A percentile compares a stretch with the other conserved stretches of the same genome.
Conservation (phyloP, 2,113 vertebrate genomes). For the Coreoperca whiteheadi region DNA sequence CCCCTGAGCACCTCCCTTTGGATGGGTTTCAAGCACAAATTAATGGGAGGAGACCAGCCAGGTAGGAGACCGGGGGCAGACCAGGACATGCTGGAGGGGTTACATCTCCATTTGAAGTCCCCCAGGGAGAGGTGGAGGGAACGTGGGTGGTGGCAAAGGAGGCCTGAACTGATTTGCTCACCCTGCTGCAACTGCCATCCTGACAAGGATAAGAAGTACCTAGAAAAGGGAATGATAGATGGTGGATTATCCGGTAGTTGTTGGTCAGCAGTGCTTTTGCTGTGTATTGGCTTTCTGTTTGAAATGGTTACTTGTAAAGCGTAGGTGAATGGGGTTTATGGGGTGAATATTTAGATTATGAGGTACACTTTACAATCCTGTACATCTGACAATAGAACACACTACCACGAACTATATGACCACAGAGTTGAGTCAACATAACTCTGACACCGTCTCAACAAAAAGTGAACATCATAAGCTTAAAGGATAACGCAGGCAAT, state of each 20-base stretch:
- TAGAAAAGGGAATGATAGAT: slow-evolving; percentile 12
- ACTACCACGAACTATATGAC: not conserved
- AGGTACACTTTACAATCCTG: not conserved
- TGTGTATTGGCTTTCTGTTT: slow-evolving; percentile 7
- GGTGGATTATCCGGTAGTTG: not conserved
- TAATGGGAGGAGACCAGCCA: slow-evolving; percentile 41
- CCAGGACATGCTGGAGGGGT: slow-evolving; percentile 41
- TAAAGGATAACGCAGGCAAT: not conserved
- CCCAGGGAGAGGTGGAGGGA: slow-evolving; percentile 23
- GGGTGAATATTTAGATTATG: not conserved
- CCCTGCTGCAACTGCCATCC: slow-evolving; percentile 34
- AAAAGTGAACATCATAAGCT: not conserved
- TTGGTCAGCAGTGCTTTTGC: slow-evolving; percentile 5
- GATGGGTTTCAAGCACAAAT: slow-evolving; percentile 50
- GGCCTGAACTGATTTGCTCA: slow-evolving; percentile 5
- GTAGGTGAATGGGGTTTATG: not conserved
- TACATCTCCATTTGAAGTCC: slow-evolving; percentile 36
- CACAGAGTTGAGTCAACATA: not conserved
- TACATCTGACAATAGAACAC: not conserved
- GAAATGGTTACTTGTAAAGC: not conserved
- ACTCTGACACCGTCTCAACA: not conserved
- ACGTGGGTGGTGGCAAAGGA: not conserved
- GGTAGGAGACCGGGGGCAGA: slow-evolving; percentile 25
- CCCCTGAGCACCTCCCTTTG: slow-evolving; percentile 19
- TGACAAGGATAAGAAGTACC: slow-evolving; percentile 48